Evolutionary conservation across 1,140 invertebrate species (phyloP).

Genomic region (Alviniconcha marisindica): DNA sequence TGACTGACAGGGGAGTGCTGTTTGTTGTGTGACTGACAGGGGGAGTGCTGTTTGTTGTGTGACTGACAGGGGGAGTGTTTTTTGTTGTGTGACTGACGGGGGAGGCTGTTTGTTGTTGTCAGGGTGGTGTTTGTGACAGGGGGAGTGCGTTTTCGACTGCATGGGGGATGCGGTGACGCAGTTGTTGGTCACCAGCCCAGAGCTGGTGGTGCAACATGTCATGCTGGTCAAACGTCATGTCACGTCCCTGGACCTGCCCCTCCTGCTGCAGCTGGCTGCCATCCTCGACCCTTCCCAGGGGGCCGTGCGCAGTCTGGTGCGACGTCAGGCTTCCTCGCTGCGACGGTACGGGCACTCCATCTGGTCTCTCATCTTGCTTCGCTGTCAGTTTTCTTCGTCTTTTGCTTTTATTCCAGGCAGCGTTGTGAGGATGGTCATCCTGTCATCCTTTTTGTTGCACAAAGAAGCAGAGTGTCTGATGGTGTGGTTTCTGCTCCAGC

Average conservation of each 20-base stretch:
- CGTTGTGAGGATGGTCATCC: no score
- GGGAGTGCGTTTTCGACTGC: slow-evolving; percentile 61
- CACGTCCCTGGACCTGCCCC: slow-evolving; percentile 49
- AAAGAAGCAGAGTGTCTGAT: background rate
- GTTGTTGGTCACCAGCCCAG: slow-evolving; percentile 67
- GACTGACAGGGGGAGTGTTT: no score
- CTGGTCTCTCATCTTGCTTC: background rate
- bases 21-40: no score
- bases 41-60: no score
- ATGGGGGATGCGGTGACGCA: slow-evolving; percentile 54
- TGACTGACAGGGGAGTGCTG: no score
- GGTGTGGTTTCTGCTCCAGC: no score
- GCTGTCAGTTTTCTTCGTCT: background rate
- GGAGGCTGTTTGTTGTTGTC: no score
- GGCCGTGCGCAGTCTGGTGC: slow-evolving; percentile 55
- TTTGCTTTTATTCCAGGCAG: background rate
- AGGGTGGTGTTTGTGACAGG: no score
- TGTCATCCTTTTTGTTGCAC: background rate
- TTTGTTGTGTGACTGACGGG: no score
- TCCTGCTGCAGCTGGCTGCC: slow-evolving; percentile 64
- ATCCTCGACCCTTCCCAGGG: slow-evolving; percentile 71
- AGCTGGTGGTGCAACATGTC: slow-evolving; percentile 62
- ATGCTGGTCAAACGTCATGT: slow-evolving; percentile 60
- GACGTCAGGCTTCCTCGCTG: slow-evolving; percentile 46
- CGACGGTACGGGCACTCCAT: slow-evolving; percentile 48